These are phyloP conservation scores for Pithys albifrons DNA, from an alignment of 2,113 vertebrate genomes.

Conservation along the genomic window DNA sequence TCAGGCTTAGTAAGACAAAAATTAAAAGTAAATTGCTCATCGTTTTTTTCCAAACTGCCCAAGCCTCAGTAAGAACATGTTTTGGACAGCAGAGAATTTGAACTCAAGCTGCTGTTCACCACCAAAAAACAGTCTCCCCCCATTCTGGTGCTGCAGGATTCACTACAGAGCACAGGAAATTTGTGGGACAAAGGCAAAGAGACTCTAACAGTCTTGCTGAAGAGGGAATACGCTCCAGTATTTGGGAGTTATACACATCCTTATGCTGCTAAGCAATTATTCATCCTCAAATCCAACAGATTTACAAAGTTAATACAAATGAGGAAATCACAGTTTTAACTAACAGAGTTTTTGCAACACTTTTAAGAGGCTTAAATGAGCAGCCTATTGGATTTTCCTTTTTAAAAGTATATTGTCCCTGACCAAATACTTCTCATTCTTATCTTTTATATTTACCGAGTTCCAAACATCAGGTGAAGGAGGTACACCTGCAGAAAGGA, in stretches of 20 bases:
- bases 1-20: constrained; percentile 32
- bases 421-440: not conserved
- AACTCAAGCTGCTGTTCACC: not conserved
- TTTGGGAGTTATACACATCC: not conserved
- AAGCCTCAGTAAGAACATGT: not conserved
- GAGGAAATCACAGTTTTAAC: not conserved
- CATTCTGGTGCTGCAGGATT: not conserved
- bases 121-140: not conserved
- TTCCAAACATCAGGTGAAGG: not conserved
- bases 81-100: not conserved
- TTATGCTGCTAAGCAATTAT: not conserved
- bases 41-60: not conserved
- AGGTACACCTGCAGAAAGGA: not conserved
- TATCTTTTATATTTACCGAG: not conserved
- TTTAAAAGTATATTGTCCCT: not conserved
- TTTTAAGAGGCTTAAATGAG: not conserved
- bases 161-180: not conserved
- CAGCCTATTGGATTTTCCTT: not conserved
- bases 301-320: not conserved
- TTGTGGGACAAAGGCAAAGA: not conserved
- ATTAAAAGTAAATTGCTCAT: constrained; percentile 32
- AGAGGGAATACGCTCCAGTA: not conserved
- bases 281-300: not conserved
- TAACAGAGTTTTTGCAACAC: not conserved
- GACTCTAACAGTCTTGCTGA: not conserved